Evolutionary conservation across 2,888 invertebrate genomes (phyloP), one percentile per base, ranked within the genome.

Genomic region (Pilophorus perplexus): DNA sequence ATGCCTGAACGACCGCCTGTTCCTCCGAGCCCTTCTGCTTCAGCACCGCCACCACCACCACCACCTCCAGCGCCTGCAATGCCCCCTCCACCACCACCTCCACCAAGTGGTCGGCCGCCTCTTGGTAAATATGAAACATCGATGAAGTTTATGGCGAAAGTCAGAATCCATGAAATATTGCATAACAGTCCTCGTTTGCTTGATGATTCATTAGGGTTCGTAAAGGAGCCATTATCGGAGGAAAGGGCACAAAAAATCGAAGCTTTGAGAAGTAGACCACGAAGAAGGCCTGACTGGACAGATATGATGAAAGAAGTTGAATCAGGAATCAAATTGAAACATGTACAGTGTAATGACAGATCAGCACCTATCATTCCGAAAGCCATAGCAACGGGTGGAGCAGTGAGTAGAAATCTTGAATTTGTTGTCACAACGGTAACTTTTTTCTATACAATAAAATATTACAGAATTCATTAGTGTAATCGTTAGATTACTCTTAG

Each of bases 241-340:
- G 75, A 79, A 10, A 88, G 89, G 74, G 78, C 85, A 70, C 83
- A 84, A 72, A 85, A 81, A 73, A 73, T 93, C 68, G 91, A 92
- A 68, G 81, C 83, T 72, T 81, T 92, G 18, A 86, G 81, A 75
- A 79, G 87, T 72, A 81, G 90, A 72, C 90, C 92, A 0, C 82
- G 91, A 71, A 85, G 82, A 74, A 83, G 92, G 71, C 93, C 93
- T 0, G 93, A 93, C 76, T 93, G 92, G 92, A 88, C 85, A 14
- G 85, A 87, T 73, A 88, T 93, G 87, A 89, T 93, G 86, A 91
- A 92, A 77, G 93, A 93, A 77, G 89, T 93, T n/a, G 91, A 92
- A 75, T 80, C 84, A 71, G 90, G 90, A 54, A 86, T 77, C 74
- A 88, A 87, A 75, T 79, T 93, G 71, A 87, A 85, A 74, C 88